phyloP scores from a whole-genome alignment of 1,140 invertebrate genomes.

The Drosophila jambulina region DNA sequence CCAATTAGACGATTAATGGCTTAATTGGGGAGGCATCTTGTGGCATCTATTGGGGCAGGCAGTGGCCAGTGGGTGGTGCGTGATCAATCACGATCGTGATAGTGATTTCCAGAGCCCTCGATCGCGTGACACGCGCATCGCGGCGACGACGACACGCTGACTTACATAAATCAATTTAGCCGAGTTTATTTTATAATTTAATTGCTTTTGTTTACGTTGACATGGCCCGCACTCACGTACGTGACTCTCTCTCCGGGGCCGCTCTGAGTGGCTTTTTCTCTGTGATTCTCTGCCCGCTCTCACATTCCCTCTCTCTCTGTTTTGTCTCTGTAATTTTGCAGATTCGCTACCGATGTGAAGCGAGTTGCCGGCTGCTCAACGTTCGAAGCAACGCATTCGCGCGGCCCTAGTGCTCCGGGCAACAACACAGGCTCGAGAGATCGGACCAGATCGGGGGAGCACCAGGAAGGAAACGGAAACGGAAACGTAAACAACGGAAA shows the following conservation, averaged over 20 bases:
- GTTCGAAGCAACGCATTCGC: slow-evolving; percentile 55
- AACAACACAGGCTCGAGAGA: slow-evolving; percentile 53
- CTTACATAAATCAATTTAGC: slow-evolving; percentile 80
- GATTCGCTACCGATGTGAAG: slow-evolving; percentile 62
- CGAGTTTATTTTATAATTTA: slow-evolving; percentile 79
- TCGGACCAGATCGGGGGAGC: slow-evolving; percentile 1
- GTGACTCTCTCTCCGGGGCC: slow-evolving; percentile 12
- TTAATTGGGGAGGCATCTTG: slow-evolving; percentile 34
- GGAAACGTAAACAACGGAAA: slow-evolving; percentile 1
- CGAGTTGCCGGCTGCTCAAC: slow-evolving; percentile 55
- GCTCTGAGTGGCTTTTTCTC: slow-evolving; percentile 5
- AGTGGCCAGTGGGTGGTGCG: slow-evolving; percentile 1
- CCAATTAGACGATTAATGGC: slow-evolving; percentile 45
- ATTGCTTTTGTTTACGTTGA: slow-evolving; percentile 69
- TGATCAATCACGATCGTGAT: slow-evolving; percentile 39
- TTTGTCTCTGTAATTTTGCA: slow-evolving; percentile 29
- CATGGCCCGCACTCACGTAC: slow-evolving; percentile 21
- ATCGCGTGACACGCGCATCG: slow-evolving; percentile 44
- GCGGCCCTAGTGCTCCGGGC: slow-evolving; percentile 69
- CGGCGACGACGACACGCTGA: slow-evolving; percentile 7
- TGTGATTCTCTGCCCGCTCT: slow-evolving; percentile 21
- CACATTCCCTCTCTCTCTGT: slow-evolving; percentile 11
- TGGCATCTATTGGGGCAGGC: neutral
- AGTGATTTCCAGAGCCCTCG: slow-evolving; percentile 28
- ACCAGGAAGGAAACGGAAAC: neutral